These are phyloP conservation scores for Hormaphis cornu DNA, from an alignment of 1,140 invertebrate genomes.

Conservation along the genomic window DNA sequence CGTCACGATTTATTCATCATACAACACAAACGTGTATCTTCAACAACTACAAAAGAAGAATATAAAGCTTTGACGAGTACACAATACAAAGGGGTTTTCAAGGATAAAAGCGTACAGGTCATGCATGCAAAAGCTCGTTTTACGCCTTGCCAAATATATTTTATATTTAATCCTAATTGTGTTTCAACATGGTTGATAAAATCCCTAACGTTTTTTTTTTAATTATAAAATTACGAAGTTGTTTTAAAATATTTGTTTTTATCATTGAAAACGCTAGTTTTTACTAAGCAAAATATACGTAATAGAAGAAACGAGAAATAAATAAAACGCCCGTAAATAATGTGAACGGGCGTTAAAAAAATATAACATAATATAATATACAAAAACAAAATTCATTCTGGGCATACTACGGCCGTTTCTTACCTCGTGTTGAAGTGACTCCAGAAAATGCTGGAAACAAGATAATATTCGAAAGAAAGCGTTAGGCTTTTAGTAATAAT, in stretches of 20 bases:
- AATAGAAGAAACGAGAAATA: constrained; percentile 4
- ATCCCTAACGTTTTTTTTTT: no score
- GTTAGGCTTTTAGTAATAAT: constrained; percentile 20
- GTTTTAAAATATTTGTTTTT: background rate
- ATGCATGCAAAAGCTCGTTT: constrained; percentile 20
- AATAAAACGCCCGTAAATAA: constrained; percentile 25
- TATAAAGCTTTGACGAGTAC: constrained; percentile 32
- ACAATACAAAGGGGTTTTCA: constrained; percentile 26
- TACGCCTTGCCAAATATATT: background rate
- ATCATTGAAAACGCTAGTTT: background rate
- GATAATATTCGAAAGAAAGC: constrained; percentile 32
- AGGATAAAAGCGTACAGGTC: constrained; percentile 22
- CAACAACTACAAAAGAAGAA: constrained; percentile 24
- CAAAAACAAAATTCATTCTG: constrained; percentile 30
- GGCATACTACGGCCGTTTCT: constrained; percentile 32
- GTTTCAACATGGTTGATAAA: no score
- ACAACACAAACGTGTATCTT: constrained; percentile 2
- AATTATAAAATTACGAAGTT: no score
- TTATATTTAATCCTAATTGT: constrained; percentile 8
- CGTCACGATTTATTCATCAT: background rate
- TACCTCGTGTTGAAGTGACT: constrained; percentile 35
- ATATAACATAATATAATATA: no score
- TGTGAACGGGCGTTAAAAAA: constrained; percentile 6
- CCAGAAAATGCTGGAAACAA: constrained; percentile 34
- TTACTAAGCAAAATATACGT: constrained; percentile 24